phyloP scores from a whole-genome alignment of 2,888 invertebrate genomes.

The Salticus scenicus region DNA sequence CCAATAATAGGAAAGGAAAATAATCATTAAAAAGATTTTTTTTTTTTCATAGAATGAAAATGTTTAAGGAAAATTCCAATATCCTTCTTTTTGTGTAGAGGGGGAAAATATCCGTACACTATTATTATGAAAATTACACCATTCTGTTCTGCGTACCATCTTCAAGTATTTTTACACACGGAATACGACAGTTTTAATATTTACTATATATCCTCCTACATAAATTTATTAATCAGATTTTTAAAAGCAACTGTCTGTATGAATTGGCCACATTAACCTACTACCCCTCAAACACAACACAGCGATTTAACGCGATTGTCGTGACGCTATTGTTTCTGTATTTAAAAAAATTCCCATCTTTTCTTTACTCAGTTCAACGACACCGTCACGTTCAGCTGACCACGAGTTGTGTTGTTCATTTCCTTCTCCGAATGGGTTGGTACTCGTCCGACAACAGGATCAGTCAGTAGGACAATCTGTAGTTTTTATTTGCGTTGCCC shows the following conservation, averaged over 20 bases:
- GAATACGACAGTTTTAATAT: neutral
- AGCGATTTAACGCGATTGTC: slow-evolving; percentile 31
- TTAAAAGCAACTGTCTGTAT: neutral
- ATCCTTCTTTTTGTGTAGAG: no score
- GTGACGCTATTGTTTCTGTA: slow-evolving; percentile 58
- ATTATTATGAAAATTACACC: no score
- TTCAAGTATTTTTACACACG: no score
- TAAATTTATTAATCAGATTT: neutral
- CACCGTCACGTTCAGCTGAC: slow-evolving; percentile 67
- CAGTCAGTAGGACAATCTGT: neutral
- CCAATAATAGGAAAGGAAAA: no score
- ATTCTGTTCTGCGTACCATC: no score
- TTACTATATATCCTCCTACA: neutral
- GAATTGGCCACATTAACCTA: slow-evolving; percentile 52
- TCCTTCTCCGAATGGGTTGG: slow-evolving; percentile 25
- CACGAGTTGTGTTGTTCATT: slow-evolving; percentile 57
- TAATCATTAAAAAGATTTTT: no score
- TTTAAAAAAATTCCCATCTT: slow-evolving; percentile 41
- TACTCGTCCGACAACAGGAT: slow-evolving; percentile 6
- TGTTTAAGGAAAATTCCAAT: no score
- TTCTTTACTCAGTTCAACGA: slow-evolving; percentile 59
- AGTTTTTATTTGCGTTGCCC: neutral
- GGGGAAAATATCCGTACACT: no score
- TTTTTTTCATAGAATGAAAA: no score
- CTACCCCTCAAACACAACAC: slow-evolving; percentile 47